Conservation (phyloP, 2,888 invertebrate species). For the Epinotia nisella region DNA sequence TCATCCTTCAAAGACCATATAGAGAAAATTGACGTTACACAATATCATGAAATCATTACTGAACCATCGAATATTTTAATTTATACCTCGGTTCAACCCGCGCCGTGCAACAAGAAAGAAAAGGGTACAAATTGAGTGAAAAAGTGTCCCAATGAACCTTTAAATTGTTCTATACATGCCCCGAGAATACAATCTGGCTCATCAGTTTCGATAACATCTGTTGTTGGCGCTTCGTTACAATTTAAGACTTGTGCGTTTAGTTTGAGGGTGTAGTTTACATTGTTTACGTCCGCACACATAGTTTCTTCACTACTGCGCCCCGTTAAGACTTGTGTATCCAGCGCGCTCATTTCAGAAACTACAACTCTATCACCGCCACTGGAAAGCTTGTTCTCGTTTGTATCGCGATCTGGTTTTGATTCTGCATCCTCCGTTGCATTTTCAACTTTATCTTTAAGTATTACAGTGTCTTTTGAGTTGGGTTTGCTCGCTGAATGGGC, state of each 20-base stretch:
- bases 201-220: constrained; percentile 63
- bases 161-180: constrained; percentile 69
- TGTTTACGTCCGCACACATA: constrained; percentile 58
- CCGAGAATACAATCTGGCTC: constrained; percentile 63
- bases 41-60: constrained; percentile 58
- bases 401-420: constrained; percentile 51
- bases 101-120: constrained; percentile 59
- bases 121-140: constrained; percentile 70
- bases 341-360: constrained; percentile 65
- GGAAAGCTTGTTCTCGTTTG: constrained; percentile 72
- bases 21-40: constrained; percentile 60
- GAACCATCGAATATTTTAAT: constrained; percentile 53
- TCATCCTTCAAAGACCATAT: constrained; percentile 67
- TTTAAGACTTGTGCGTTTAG: constrained; percentile 61
- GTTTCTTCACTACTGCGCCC: constrained; percentile 61
- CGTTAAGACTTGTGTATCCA: constrained; percentile 65
- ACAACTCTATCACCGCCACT: constrained; percentile 75
- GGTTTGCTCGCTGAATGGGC: constrained; percentile 60
- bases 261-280: constrained; percentile 62
- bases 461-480: constrained; percentile 62
- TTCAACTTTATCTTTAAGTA: constrained; percentile 56
- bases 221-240: constrained; percentile 56
- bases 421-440: constrained; percentile 48
- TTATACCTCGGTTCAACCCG: constrained; percentile 52
- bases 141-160: constrained; percentile 70